Percentiles rank a stretch among this genome's conserved stretches.
Conservation (phyloP, 2,888 invertebrate species). For the Xylophagus ater region DNA sequence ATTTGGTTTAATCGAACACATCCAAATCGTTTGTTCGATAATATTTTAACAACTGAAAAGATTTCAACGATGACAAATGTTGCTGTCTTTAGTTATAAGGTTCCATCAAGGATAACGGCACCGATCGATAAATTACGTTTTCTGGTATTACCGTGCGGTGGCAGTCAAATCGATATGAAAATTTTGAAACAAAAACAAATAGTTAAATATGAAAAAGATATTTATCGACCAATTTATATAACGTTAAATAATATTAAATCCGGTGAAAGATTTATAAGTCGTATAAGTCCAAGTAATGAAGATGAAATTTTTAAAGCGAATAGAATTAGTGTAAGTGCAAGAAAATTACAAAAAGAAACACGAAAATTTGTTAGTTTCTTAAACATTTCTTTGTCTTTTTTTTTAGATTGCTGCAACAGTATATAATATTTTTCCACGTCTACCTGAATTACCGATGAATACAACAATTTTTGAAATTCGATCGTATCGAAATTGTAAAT, state of each 20-base stretch:
- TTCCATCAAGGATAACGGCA: slow-evolving; percentile 20
- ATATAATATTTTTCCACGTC: slow-evolving; percentile 36
- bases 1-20: slow-evolving; percentile 36
- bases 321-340: slow-evolving; percentile 41
- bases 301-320: slow-evolving; percentile 42
- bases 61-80: slow-evolving; percentile 43
- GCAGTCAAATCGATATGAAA: slow-evolving; percentile 42
- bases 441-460: slow-evolving; percentile 45
- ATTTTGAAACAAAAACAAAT: slow-evolving; percentile 35
- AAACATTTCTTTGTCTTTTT: slow-evolving; percentile 3
- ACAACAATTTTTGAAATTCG: slow-evolving; percentile 43
- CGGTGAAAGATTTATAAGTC: slow-evolving; percentile 42
- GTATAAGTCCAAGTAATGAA: slow-evolving; percentile 41
- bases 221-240: slow-evolving; percentile 42
- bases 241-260: slow-evolving; percentile 30
- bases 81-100: slow-evolving; percentile 47
- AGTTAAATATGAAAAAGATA: slow-evolving; percentile 32
- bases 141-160: slow-evolving; percentile 46
- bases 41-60: slow-evolving; percentile 40
- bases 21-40: slow-evolving; percentile 39
- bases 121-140: slow-evolving; percentile 26
- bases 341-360: neutral
- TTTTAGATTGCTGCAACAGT: slow-evolving; percentile 43
- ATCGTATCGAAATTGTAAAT: slow-evolving; percentile 40
- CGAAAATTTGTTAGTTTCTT: neutral